Base-by-base conservation (phyloP, 2,113 vertebrate species). In the Oreochromis spilurus region DNA sequence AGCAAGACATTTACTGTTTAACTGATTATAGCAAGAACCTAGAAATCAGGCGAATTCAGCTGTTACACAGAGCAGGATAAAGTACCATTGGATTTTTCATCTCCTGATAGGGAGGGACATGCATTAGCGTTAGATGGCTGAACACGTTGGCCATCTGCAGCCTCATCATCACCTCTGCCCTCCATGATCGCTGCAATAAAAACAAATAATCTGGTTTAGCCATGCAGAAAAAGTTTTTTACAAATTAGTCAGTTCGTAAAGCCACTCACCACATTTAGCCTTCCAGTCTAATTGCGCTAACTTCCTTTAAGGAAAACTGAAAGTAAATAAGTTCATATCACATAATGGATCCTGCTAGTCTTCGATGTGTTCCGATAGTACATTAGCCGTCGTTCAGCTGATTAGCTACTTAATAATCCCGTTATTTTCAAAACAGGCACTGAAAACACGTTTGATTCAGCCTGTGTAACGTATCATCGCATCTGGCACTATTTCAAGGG, bases 231-330 rank as follows among this genome's bases (percentile, higher is more conserved):
- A 89, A 82, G 62, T 65, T 16, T 12, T 65, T 21, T 0, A 3
- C 14, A 26, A 55, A 79, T 62, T 11, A 16, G 5, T 9, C 11
- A 21, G 55, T 89, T 82, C 36, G 14, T 6, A 12, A 79, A 87
- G 55, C 70, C 24, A 82, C 93, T 94, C 81, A 90, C 88, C 87
- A 67, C 87, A 87, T 94, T 58, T 24, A 91, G 81, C 38, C 65
- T 31, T 79, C 14, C 88, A 62, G 58, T 67, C 57, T 54, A 82
- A 75, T 53, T 80, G 65, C 77, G 82, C 83, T 83, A 91, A 94
- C 93, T 95, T 92, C 90, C 92, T 93, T 81, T 67, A 52, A 53
- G 57, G 52, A 88, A 94, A 96, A 96, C 90, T 93, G 95, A 96
- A 96, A 96, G 90, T 95, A 93, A 87, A 91, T 88, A 7, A 67